Percentiles rank a stretch among this genome's conserved stretches.
Conservation (phyloP, 1,140 invertebrate species). For the Drosophila ananassae region DNA sequence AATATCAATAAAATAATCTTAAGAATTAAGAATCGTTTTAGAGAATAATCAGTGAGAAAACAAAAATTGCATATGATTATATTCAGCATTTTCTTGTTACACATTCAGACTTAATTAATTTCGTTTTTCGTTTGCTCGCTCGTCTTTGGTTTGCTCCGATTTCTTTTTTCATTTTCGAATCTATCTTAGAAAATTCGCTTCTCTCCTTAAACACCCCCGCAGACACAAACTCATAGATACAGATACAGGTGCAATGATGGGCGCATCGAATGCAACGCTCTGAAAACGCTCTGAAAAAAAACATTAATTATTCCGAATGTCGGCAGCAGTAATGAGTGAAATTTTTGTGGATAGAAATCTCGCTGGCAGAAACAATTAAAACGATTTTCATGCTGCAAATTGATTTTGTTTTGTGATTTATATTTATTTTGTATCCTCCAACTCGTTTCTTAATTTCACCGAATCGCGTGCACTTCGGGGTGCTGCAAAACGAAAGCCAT, state of each 20-base stretch:
- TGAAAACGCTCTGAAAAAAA: conserved; percentile 58
- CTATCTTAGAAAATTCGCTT: neutral
- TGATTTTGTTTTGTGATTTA: conserved; percentile 56
- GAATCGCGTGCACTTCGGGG: conserved; percentile 59
- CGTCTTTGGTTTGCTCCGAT: conserved; percentile 13
- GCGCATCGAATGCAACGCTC: conserved; percentile 59
- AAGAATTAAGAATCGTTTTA: conserved; percentile 60
- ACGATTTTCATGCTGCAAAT: conserved; percentile 68
- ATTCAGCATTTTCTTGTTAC: conserved; percentile 76
- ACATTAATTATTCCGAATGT: conserved; percentile 54
- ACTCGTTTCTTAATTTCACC: conserved; percentile 18
- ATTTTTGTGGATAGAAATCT: conserved; percentile 48
- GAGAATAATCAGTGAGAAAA: conserved; percentile 53
- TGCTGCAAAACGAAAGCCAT: conserved; percentile 51
- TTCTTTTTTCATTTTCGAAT: conserved; percentile 31
- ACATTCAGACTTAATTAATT: conserved; percentile 42
- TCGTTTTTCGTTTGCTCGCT: conserved; percentile 17
- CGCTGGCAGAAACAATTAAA: conserved; percentile 72
- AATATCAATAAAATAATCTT: conserved; percentile 57
- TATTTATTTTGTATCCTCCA: conserved; percentile 6
- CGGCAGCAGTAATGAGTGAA: conserved; percentile 64
- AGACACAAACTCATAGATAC: neutral
- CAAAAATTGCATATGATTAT: conserved; percentile 80
- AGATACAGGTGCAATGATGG: conserved; percentile 16
- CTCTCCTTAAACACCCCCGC: neutral